These are phyloP conservation scores for Helogale parvula DNA, from an alignment of 2,113 vertebrate genomes.

Conservation along the genomic window DNA sequence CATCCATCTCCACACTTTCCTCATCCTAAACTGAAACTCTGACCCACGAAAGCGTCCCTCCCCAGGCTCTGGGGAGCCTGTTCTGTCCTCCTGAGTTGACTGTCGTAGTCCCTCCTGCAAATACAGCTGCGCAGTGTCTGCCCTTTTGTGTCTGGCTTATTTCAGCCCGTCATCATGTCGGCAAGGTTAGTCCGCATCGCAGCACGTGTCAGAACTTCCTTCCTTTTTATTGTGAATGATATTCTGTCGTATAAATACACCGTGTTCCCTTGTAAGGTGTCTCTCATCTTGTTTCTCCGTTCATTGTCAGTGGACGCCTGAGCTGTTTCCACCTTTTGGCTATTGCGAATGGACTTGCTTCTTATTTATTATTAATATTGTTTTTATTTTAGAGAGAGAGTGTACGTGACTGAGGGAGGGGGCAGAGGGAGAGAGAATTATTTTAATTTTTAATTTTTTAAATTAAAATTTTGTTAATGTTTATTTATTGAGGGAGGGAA, in stretches of 20 bases:
- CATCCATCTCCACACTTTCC: neutral
- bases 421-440: too few relatives aligned
- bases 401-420: too few relatives aligned
- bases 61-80: too few relatives aligned
- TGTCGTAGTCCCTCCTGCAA: fast-evolving
- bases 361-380: too few relatives aligned
- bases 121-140: neutral
- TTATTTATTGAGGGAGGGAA: too few relatives aligned
- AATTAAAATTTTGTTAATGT: too few relatives aligned
- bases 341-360: neutral
- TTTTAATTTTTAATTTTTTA: too few relatives aligned
- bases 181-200: fast-evolving
- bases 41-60: too few relatives aligned
- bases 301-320: neutral
- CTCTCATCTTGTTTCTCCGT: neutral
- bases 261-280: too few relatives aligned
- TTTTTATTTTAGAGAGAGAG: too few relatives aligned
- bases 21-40: neutral
- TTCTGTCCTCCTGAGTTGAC: too few relatives aligned
- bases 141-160: neutral
- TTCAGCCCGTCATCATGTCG: neutral
- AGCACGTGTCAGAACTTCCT: neutral
- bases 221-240: too few relatives aligned
- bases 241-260: neutral
- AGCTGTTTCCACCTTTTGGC: neutral